Base-by-base conservation (phyloP, 1,140 invertebrate species). In the Drosophila oshimai region DNA sequence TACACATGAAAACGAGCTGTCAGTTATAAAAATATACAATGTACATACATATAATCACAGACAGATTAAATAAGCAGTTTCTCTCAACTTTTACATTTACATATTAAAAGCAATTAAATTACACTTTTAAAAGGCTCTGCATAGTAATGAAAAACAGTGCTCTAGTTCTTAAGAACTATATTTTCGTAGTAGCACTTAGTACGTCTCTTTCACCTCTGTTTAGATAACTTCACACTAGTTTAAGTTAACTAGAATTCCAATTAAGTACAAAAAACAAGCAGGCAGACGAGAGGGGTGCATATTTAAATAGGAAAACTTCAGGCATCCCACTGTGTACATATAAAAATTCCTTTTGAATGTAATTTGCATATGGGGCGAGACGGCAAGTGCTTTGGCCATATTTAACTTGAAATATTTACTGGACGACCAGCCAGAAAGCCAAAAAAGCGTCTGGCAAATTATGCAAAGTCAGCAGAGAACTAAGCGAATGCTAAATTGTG, bases 381-480 rank as follows among this genome's bases (percentile, higher is more conserved):
- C 60, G 28, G 37, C 46, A 79, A 58, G 51, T 41, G 22, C 57
- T 78, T 72, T 53, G 60, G 36, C 57, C 80, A 68, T 76, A 64
- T 65, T 80, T 73, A 86, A 58, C 36, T 67, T 61, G 39, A 74
- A 69, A 77, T 64, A 65, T 84, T 71, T 84, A 33, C 68, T 13
- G 46, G 44, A 51, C 51, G 49, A 31, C 20, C 51, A 50, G 41
- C 3, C 20, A 51, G 41, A 58, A 71, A 39, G 34, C 47, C 55
- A 54, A 74, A 50, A 55, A 79, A 46, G 74, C 57, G 55, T 22
- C 44, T 51, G 42, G 67, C 49, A 87, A 65, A 81, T 76, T 87
- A 87, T 87, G 80, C 76, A 76, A 80, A 87, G 81, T 87, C 75
- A 87, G 81, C 72, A 69, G 74, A 55, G n/a, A 73, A 65, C 70